Conservation (phyloP, 1,140 invertebrate genomes). For the Plectrocnemia conspersa region DNA sequence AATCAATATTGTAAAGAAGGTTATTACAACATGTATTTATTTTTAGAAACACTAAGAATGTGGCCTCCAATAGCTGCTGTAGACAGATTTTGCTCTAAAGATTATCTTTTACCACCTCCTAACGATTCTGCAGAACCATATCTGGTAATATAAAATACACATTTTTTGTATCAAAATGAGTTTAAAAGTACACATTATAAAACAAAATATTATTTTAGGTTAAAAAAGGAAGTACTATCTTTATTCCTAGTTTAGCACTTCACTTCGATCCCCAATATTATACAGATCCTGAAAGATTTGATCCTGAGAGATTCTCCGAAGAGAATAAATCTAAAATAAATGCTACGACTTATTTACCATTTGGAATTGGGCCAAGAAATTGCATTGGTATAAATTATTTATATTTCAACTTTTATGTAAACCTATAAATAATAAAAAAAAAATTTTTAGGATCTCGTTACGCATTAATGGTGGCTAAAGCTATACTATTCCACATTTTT, state of each 20-base stretch:
- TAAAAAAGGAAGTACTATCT: neutral
- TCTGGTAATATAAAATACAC: too few species aligned
- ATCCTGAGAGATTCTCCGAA: slow-evolving; percentile 7
- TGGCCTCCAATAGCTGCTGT: slow-evolving; percentile 53
- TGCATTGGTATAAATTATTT: slow-evolving; percentile 6
- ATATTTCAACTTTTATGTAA: neutral
- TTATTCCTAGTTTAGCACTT: neutral
- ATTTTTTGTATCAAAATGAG: too few species aligned
- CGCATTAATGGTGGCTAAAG: slow-evolving; percentile 49
- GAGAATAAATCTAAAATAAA: slow-evolving; percentile 9
- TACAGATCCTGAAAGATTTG: slow-evolving; percentile 1
- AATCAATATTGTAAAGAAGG: too few species aligned
- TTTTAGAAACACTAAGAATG: slow-evolving; percentile 51
- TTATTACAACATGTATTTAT: too few species aligned
- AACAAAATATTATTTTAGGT: neutral
- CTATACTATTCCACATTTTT: slow-evolving; percentile 38
- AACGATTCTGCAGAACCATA: slow-evolving; percentile 11
- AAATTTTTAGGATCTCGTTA: slow-evolving; percentile 52
- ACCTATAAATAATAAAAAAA: neutral
- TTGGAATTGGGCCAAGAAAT: slow-evolving; percentile 10
- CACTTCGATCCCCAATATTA: neutral
- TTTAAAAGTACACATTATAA: too few species aligned
- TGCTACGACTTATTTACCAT: slow-evolving; percentile 2
- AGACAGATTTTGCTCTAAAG: slow-evolving; percentile 46
- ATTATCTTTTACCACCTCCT: slow-evolving; percentile 34